phyloP scores from a whole-genome alignment of 2,888 invertebrate genomes.

The Ophonus ardosiacus region DNA sequence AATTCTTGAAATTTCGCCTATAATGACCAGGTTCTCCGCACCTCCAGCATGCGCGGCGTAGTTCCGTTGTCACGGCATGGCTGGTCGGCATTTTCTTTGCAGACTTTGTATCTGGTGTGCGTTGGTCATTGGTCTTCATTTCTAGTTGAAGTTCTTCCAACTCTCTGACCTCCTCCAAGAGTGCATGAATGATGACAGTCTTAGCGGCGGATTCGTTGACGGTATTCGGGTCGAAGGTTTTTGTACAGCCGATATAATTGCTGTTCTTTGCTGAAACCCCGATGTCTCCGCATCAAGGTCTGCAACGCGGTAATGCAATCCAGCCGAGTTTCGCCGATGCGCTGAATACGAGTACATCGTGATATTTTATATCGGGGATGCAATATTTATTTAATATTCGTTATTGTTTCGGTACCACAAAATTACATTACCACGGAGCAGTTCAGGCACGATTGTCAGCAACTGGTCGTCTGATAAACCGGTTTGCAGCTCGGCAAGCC shows the following conservation, averaged over 20 bases:
- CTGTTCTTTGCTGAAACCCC: background rate
- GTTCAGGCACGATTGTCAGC: background rate
- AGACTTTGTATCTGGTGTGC: background rate
- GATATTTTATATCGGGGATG: background rate
- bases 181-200: background rate
- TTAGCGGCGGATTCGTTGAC: background rate
- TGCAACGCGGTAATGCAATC: background rate
- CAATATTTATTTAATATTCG: background rate
- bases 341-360: background rate
- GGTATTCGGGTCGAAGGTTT: background rate
- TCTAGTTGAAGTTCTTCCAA: background rate
- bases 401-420: background rate
- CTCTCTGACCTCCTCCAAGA: background rate
- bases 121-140: background rate
- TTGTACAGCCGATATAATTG: background rate
- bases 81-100: background rate
- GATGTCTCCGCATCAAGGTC: background rate
- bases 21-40: background rate
- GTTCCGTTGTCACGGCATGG: background rate
- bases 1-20: background rate
- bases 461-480: background rate
- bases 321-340: background rate
- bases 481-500: background rate
- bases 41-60: background rate
- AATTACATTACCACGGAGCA: background rate